Conservation (phyloP, 2,113 vertebrate species). For the Sphyrna mokarran region DNA sequence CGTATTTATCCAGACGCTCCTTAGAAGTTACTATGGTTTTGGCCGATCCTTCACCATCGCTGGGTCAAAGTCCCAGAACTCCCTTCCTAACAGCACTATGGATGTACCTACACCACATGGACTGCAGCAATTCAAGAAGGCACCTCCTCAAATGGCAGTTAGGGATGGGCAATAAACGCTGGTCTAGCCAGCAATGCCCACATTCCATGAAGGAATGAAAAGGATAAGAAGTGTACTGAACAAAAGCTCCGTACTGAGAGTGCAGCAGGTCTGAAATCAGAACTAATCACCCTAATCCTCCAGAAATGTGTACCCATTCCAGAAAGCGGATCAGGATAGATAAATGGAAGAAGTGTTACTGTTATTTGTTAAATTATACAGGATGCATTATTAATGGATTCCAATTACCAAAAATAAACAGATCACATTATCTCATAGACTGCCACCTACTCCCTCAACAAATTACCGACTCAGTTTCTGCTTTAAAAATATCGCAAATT, state of each 20-base stretch:
- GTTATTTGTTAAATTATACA: background rate
- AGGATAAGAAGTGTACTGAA: background rate
- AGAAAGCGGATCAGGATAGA: background rate
- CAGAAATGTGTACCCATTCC: background rate
- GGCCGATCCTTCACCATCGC: background rate
- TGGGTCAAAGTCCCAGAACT: background rate
- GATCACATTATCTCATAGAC: background rate
- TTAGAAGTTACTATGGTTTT: background rate
- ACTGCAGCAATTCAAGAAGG: background rate
- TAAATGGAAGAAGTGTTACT: background rate
- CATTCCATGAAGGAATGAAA: too few relatives aligned
- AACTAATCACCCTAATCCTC: background rate
- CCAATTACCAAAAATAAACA: constrained; percentile 30
- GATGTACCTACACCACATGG: background rate
- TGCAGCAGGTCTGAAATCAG: background rate
- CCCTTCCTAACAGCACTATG: background rate
- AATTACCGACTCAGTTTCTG: background rate
- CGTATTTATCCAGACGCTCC: too few relatives aligned
- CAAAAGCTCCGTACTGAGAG: background rate
- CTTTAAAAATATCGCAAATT: background rate
- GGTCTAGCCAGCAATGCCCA: background rate
- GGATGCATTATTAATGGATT: background rate
- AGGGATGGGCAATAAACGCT: background rate
- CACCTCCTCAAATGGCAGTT: background rate
- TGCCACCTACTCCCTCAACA: background rate